Evolutionary conservation across 2,888 invertebrate species (phyloP).

Genomic region (Idaea biselata): DNA sequence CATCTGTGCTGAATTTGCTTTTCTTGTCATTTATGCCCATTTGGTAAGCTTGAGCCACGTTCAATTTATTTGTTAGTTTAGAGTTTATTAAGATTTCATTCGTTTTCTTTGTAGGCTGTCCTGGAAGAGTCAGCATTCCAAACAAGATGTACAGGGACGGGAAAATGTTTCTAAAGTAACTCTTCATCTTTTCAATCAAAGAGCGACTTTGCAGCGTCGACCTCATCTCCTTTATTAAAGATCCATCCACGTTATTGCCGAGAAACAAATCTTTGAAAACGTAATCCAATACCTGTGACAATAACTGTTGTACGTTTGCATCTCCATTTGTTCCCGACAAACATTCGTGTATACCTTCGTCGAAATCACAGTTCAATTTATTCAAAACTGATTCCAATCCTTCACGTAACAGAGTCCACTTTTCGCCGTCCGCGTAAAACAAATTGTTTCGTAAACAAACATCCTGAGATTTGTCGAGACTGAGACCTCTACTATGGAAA

Average conservation of each 20-base stretch:
- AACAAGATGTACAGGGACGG: conserved; percentile 64
- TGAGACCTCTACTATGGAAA: conserved; percentile 74
- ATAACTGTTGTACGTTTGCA: conserved; percentile 70
- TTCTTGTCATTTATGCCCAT: conserved; percentile 48
- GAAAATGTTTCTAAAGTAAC: conserved; percentile 67
- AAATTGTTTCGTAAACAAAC: conserved; percentile 79
- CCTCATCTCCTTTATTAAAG: conserved; percentile 52
- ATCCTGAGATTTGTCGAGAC: conserved; percentile 76
- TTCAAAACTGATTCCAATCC: conserved; percentile 63
- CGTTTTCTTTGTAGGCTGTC: conserved; percentile 47
- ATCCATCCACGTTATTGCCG: conserved; percentile 49
- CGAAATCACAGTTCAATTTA: conserved; percentile 50
- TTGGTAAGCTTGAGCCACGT: conserved; percentile 47
- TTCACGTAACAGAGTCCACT: conserved; percentile 65
- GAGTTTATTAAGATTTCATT: conserved; percentile 44
- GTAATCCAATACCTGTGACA: conserved; percentile 72
- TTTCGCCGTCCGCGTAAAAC: conserved; percentile 74
- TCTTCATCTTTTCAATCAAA: conserved; percentile 54
- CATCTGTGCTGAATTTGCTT: conserved; percentile 36
- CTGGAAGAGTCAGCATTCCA: conserved; percentile 49
- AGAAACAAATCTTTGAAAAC: conserved; percentile 68
- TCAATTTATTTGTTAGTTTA: conserved; percentile 50
- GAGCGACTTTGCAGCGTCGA: conserved; percentile 49
- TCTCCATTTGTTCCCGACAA: conserved; percentile 76
- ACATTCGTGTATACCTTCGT: conserved; percentile 66